Evolutionary conservation across 2,888 invertebrate species (phyloP).

Genomic region (Athripsodes cinereus): DNA sequence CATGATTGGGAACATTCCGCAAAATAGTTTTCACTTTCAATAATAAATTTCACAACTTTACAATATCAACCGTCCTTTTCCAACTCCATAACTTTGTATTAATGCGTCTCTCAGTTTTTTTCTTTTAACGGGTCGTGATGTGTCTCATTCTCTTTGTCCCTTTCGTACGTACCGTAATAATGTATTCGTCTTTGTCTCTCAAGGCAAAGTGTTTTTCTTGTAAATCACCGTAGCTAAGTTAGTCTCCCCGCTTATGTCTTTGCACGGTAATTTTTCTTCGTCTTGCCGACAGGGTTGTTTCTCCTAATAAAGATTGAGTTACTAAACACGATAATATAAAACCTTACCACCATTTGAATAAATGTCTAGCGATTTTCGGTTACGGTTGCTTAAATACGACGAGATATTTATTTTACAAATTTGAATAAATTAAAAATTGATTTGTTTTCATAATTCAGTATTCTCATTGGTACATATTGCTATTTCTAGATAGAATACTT

Average conservation of each 20-base stretch:
- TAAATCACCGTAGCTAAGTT: conserved; percentile 28
- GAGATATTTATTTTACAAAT: too few species aligned
- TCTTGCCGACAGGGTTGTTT: conserved; percentile 15
- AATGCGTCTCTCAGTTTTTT: background rate
- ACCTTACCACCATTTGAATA: too few species aligned
- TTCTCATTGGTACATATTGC: too few species aligned
- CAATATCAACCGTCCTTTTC: background rate
- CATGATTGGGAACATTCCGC: too few species aligned
- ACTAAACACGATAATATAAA: too few species aligned
- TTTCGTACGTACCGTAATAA: background rate
- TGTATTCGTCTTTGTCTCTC: background rate
- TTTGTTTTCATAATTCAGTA: too few species aligned
- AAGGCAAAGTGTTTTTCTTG: conserved; percentile 25
- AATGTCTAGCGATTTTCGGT: too few species aligned
- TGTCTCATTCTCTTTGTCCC: background rate
- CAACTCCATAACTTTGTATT: background rate
- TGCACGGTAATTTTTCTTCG: conserved; percentile 28
- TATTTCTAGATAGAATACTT: too few species aligned
- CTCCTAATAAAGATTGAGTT: background rate
- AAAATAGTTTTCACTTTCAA: background rate
- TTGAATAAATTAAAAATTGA: too few species aligned
- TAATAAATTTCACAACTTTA: background rate
- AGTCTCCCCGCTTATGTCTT: conserved; percentile 26
- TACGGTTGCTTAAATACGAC: too few species aligned
- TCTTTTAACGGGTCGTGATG: background rate